phyloP scores from a whole-genome alignment of 1,140 invertebrate species.

The Zaprionus capensis region DNA sequence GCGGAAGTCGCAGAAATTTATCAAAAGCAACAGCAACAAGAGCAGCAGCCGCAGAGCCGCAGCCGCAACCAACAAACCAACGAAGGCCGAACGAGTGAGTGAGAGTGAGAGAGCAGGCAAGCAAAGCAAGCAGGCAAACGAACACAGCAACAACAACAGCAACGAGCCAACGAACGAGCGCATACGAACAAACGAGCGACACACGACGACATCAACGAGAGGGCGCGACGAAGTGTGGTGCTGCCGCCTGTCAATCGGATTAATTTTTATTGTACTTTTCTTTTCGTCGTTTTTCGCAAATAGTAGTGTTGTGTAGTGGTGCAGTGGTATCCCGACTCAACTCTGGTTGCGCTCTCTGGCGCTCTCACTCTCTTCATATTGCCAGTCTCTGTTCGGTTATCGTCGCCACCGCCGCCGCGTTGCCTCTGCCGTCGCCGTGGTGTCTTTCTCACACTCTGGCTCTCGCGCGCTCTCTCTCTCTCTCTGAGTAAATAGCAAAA shows the following conservation, averaged over 20 bases:
- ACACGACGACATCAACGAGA: conserved; percentile 27
- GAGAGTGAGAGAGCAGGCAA: conserved; percentile 21
- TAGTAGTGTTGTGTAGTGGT: conserved; percentile 53
- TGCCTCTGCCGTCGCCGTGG: background rate
- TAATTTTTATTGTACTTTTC: conserved; percentile 71
- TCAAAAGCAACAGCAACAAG: conserved; percentile 44
- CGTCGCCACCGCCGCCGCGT: background rate
- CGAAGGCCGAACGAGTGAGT: conserved; percentile 38
- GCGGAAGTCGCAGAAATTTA: conserved; percentile 68
- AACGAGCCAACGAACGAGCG: background rate
- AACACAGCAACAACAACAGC: background rate
- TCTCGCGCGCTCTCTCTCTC: conserved; percentile 11
- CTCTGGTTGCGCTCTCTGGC: conserved; percentile 3
- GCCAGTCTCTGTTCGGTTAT: conserved; percentile 14
- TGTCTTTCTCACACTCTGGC: conserved; percentile 34
- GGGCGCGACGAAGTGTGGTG: conserved; percentile 37
- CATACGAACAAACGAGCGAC: conserved; percentile 12
- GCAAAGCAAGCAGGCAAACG: conserved; percentile 1
- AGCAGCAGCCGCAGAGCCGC: conserved; percentile 7
- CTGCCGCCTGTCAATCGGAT: conserved; percentile 62
- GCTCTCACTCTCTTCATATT: conserved; percentile 35
- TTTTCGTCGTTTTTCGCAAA: conserved; percentile 68
- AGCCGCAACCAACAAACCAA: conserved; percentile 44
- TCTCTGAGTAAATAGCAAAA: conserved; percentile 49
- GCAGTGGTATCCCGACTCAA: conserved; percentile 42